Percentiles rank a stretch among this genome's conserved stretches.
These are phyloP conservation scores for Unio pictorum DNA, from an alignment of 2,888 invertebrate genomes.

Conservation along the genomic window DNA sequence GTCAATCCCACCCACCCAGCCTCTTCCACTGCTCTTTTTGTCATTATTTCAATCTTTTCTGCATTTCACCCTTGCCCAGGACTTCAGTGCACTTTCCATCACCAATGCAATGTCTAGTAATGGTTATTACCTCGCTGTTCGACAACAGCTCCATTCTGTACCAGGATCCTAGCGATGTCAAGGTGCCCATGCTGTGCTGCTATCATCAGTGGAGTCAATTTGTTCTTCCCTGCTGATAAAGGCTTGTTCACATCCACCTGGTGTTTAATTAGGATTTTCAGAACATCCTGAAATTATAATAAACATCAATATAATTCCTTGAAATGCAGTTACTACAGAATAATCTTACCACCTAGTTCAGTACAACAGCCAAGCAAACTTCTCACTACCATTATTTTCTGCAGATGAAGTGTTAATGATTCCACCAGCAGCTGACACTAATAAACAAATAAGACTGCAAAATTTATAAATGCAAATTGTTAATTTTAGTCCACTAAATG, in stretches of 20 bases:
- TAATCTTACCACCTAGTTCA: not conserved
- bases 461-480: no score
- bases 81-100: not conserved
- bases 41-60: no score
- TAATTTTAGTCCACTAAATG: no score
- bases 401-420: no score
- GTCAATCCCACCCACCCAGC: no score
- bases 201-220: constrained; percentile 73
- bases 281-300: constrained; percentile 65
- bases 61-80: no score
- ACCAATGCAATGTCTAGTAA: not conserved
- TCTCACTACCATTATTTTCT: not conserved
- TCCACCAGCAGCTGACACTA: no score
- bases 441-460: no score
- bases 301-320: not conserved
- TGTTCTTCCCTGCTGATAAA: constrained; percentile 69
- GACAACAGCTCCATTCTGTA: constrained; percentile 71
- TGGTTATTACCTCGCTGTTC: constrained; percentile 67
- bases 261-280: constrained; percentile 68
- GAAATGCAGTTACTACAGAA: not conserved
- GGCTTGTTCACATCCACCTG: constrained; percentile 70
- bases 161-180: constrained; percentile 70
- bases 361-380: not conserved
- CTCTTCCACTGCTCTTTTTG: no score
- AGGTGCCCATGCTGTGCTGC: constrained; percentile 72